These are phyloP conservation scores for Hippocampus guttulatus DNA, from an alignment of 2,113 vertebrate genomes.

Conservation along the genomic window DNA sequence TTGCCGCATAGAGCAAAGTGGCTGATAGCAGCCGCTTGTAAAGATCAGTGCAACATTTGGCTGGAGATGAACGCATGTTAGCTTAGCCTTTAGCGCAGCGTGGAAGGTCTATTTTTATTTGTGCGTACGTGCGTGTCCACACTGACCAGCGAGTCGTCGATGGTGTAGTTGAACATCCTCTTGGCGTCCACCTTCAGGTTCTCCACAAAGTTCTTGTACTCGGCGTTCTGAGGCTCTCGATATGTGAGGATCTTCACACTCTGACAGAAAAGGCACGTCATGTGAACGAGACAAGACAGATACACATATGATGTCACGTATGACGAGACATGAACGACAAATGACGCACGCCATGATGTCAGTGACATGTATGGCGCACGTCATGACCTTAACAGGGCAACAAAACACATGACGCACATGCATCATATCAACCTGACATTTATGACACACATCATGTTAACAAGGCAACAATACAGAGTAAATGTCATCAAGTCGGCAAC, in stretches of 20 bases:
- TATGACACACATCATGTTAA: too few species aligned
- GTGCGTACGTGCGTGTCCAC: background rate
- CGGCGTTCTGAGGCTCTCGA: conserved; percentile 80
- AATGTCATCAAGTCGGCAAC: too few species aligned
- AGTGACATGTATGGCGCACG: too few species aligned
- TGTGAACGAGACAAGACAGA: too few species aligned
- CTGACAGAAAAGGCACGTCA: conserved; percentile 50
- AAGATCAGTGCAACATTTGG: background rate
- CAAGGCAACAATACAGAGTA: too few species aligned
- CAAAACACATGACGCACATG: too few species aligned
- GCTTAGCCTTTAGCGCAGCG: background rate
- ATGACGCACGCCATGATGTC: background rate
- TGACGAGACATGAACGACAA: background rate
- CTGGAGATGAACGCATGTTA: background rate
- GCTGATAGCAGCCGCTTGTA: background rate
- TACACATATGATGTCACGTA: too few species aligned
- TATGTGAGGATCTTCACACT: conserved; percentile 91
- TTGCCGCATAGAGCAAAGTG: background rate
- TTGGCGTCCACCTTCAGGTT: conserved; percentile 72
- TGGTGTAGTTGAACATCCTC: conserved; percentile 80
- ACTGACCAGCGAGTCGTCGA: conserved; percentile 83
- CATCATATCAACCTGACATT: too few species aligned
- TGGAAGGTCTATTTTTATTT: background rate
- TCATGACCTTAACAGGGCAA: too few species aligned
- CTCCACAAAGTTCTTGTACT: conserved; percentile 79